These are phyloP conservation scores for Porphyrio hochstetteri DNA, from an alignment of 2,113 vertebrate genomes.

Conservation along the genomic window DNA sequence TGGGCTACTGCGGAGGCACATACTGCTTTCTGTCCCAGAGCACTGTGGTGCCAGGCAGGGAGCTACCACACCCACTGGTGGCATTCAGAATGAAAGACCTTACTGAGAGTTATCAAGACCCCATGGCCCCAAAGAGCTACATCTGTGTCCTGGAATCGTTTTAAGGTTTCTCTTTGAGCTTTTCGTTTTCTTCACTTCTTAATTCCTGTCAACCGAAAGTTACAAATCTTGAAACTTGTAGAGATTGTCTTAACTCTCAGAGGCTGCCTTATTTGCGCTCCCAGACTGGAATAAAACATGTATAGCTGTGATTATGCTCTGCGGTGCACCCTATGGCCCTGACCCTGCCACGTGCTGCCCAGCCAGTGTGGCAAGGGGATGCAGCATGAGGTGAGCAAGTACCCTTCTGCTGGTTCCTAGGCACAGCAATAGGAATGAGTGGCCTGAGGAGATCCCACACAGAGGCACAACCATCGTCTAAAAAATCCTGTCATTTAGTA, in stretches of 20 bases:
- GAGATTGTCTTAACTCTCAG: not conserved
- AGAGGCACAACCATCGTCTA: not conserved
- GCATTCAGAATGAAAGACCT: not conserved
- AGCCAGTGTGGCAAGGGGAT: no score
- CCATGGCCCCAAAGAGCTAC: fast-evolving
- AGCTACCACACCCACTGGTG: not conserved
- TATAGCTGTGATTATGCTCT: not conserved
- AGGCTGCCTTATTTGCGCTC: not conserved
- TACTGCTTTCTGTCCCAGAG: not conserved
- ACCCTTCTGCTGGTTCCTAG: not conserved
- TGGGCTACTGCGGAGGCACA: not conserved
- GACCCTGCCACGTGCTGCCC: not conserved
- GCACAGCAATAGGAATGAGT: not conserved
- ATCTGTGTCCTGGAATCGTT: not conserved
- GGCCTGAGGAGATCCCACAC: not conserved
- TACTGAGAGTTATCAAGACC: not conserved
- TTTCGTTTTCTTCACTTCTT: not conserved
- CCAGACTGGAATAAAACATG: not conserved
- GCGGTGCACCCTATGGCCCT: not conserved
- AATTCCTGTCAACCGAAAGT: not conserved
- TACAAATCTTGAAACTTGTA: not conserved
- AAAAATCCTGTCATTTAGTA: not conserved
- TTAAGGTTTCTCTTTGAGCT: not conserved
- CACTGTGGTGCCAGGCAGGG: not conserved
- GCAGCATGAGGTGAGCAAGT: not conserved